Percentiles rank a stretch among this genome's conserved stretches.
phyloP scores from a whole-genome alignment of 2,888 invertebrate species.

The Pterostichus niger region DNA sequence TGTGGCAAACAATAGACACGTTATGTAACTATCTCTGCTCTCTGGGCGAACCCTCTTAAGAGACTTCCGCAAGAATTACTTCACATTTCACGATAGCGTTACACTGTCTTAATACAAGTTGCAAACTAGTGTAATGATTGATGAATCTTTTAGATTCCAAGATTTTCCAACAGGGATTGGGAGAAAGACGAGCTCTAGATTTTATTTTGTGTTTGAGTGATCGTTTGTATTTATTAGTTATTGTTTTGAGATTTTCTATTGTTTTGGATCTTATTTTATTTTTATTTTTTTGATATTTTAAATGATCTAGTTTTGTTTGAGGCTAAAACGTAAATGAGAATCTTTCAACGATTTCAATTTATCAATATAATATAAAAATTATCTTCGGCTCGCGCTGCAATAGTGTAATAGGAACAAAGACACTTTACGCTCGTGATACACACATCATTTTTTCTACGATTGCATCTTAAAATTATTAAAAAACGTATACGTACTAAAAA shows the following conservation, averaged over 20 bases:
- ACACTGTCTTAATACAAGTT: too few species aligned
- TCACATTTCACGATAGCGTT: neutral
- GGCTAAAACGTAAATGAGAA: neutral
- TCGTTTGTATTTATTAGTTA: slow-evolving; percentile 38
- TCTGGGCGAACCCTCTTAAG: slow-evolving; percentile 41
- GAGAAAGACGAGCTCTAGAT: slow-evolving; percentile 48
- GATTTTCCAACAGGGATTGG: slow-evolving; percentile 17
- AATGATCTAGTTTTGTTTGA: slow-evolving; percentile 22
- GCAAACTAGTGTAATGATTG: neutral
- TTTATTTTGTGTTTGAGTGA: slow-evolving; percentile 27
- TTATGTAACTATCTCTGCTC: slow-evolving; percentile 56
- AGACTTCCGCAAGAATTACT: neutral
- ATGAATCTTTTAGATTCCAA: neutral
- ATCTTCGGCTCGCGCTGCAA: too few species aligned
- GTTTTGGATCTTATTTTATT: slow-evolving; percentile 24
- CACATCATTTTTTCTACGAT: too few species aligned
- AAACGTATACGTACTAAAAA: too few species aligned
- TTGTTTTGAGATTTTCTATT: slow-evolving; percentile 43
- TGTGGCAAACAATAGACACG: slow-evolving; percentile 60
- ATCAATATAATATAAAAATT: too few species aligned
- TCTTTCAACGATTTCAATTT: too few species aligned
- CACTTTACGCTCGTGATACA: too few species aligned
- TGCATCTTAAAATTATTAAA: too few species aligned
- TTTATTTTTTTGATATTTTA: slow-evolving; percentile 23
- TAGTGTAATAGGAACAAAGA: too few species aligned